Evolutionary conservation across 2,888 invertebrate genomes (phyloP), one percentile per base, ranked within the genome.

Genomic region (Drosophila peninsularis): DNA sequence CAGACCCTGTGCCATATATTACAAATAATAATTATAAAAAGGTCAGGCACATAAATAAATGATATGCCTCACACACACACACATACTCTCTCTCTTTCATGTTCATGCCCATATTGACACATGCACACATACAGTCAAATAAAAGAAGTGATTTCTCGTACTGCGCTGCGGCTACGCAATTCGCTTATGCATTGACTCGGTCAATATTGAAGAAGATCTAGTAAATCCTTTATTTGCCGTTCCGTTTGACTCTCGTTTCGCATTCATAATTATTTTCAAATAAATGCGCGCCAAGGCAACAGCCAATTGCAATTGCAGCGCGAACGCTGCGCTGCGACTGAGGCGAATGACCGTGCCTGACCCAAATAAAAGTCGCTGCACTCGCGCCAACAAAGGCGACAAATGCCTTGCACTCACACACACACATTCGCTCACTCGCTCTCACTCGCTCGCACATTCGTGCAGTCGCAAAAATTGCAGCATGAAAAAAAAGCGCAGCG

Each of bases 291-390:
- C 82, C 85, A 89, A 85, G 85, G 89, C 89, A 68, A 80, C 61
- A 66, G 82, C 50, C 65, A 63, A 76, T 65, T 75, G 74, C 65
- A 62, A 62, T 70, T 54, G 79, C 74, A 58, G 45, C 42, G 53
- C 47, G 36, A 69, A 45, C 49, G 39, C 60, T 44, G 66, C 62
- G 47, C 60, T 53, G 70, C 71, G 58, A 62, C 79, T 82, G 82
- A 87, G 91, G 92, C 93, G 93, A 93, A 93, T 91, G 93, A 93
- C 93, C 94, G 94, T 94, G 93, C 94, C 94, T 94, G 94, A 94
- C 94, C 94, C 93, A 94, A 93, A 94, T 94, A 94, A 93, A 93
- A 94, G 93, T 94, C 95, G 94, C 93, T 94, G 94, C 94, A 94
- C 92, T 92, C 72, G 67, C 72, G 67, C 69, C 70, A 70, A 75